Evolutionary conservation across 2,888 invertebrate species (phyloP).

Genomic region (Agrilus biguttatus): DNA sequence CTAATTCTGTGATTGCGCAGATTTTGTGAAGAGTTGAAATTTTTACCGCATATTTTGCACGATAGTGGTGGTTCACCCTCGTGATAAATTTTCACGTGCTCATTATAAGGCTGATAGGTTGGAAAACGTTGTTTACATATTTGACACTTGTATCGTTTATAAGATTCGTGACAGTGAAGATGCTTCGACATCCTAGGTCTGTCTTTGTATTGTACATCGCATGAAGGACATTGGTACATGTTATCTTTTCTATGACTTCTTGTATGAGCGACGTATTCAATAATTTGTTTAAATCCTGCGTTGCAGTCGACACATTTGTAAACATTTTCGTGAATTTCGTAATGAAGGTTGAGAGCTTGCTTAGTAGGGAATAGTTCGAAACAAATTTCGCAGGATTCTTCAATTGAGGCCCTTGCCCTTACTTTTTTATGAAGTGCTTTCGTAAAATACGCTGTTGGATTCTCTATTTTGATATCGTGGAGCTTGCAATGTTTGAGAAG

Average conservation of each 20-base stretch:
- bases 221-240: slow-evolving; percentile 2
- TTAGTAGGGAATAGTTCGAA: neutral
- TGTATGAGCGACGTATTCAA: neutral
- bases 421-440: neutral
- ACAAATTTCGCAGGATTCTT: slow-evolving; percentile 6
- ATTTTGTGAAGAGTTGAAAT: slow-evolving; percentile 7
- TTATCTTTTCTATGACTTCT: neutral
- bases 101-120: too few species aligned
- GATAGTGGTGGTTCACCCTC: slow-evolving; percentile 20
- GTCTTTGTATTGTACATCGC: neutral
- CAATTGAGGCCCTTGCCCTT: too few species aligned
- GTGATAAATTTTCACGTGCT: slow-evolving; percentile 8
- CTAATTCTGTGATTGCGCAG: too few species aligned
- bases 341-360: neutral
- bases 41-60: slow-evolving; percentile 20
- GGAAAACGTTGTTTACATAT: neutral
- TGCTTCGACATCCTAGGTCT: neutral
- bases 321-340: neutral
- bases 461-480: too few species aligned
- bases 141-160: neutral
- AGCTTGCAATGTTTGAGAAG: too few species aligned
- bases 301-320: slow-evolving; percentile 1
- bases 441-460: too few species aligned
- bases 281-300: neutral
- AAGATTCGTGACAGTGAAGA: neutral